Percentiles rank a stretch among this genome's conserved stretches.
These are phyloP conservation scores for Nematopogon swammerdamellus DNA, from an alignment of 2,888 invertebrate genomes.

Conservation along the genomic window DNA sequence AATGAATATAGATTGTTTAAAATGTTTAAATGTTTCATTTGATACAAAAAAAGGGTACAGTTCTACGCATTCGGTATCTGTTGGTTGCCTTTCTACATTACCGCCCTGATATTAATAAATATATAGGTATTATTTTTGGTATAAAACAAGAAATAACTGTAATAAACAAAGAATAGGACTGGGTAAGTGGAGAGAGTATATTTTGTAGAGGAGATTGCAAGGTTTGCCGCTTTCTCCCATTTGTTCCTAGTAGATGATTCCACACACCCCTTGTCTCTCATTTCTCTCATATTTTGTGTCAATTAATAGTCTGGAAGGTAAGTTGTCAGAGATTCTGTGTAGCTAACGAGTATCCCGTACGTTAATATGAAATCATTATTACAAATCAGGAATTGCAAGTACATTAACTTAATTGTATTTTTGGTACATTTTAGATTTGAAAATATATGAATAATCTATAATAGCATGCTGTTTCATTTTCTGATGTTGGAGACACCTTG, in stretches of 20 bases:
- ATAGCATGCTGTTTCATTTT: conserved; percentile 29
- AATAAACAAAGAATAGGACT: conserved; percentile 13
- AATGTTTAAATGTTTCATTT: conserved; percentile 42
- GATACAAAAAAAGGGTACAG: conserved; percentile 35
- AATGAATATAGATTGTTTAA: conserved; percentile 47
- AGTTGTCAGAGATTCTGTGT: background rate
- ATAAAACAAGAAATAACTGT: conserved; percentile 22
- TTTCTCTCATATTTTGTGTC: conserved; percentile 1
- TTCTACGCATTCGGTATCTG: conserved; percentile 35
- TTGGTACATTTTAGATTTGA: conserved; percentile 74
- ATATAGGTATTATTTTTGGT: conserved; percentile 44
- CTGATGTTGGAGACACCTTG: background rate
- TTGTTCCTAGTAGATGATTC: conserved; percentile 48
- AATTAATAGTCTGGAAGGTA: conserved; percentile 2
- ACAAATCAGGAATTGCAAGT: conserved; percentile 53
- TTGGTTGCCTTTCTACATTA: conserved; percentile 38
- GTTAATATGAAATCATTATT: conserved; percentile 8
- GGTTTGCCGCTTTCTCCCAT: conserved; percentile 26
- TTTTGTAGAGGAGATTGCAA: conserved; percentile 1
- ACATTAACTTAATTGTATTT: conserved; percentile 69
- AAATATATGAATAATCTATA: conserved; percentile 63
- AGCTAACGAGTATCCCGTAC: background rate
- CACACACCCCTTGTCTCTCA: conserved; percentile 12
- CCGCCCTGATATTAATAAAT: conserved; percentile 51
- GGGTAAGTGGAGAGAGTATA: background rate